Base-by-base conservation (phyloP, 2,888 invertebrate species). In the Tipula unca region DNA sequence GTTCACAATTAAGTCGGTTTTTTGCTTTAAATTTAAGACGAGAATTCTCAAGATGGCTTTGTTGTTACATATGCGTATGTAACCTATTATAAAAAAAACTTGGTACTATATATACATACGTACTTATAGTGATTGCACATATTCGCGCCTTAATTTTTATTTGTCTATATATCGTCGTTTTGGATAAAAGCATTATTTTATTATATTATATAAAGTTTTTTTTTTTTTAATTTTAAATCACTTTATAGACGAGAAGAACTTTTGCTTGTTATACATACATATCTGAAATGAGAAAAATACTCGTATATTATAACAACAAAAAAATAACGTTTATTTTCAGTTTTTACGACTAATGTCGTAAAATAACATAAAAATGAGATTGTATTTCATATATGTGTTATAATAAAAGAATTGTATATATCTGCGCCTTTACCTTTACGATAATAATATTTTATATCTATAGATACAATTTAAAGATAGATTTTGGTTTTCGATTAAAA, bases 61-160 rank as follows among this genome's bases (percentile, higher is more conserved):
- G 69, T 69, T 25, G 20, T 69, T 69, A 25, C 25, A 48, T 48
- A 10, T 39, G n/a, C n/a, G n/a, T 48, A 17, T 48, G 8, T 17
- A 48, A 17, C 17, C n/a, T 54, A 6, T 39, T 25, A 69, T 69
- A 25, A 69, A 25, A 17, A 48, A 4, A 69, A 69, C 10, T 48
- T 17, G 17, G 69, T 25, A 25, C 25, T 69, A 69, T 69, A 69
- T 48, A 48, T 17, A 48, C 69, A 25, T 32, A 69, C 13, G 69
- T 69, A 69, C 69, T 69, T 69, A 69, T 69, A 69, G 69, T 69
- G 69, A 69, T 69, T 69, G 69, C 69, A 69, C 69, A 69, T 69
- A 69, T 69, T 69, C 69, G 69, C 69, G 69, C 69, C 69, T 69
- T 25, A 69, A 69, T 69, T 69, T 69, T 69, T 69, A 69, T 69